A percentile compares a stretch with the other conserved stretches of the same genome.
Conservation (phyloP, 1,140 invertebrate species). For the Orchestia grillus region DNA sequence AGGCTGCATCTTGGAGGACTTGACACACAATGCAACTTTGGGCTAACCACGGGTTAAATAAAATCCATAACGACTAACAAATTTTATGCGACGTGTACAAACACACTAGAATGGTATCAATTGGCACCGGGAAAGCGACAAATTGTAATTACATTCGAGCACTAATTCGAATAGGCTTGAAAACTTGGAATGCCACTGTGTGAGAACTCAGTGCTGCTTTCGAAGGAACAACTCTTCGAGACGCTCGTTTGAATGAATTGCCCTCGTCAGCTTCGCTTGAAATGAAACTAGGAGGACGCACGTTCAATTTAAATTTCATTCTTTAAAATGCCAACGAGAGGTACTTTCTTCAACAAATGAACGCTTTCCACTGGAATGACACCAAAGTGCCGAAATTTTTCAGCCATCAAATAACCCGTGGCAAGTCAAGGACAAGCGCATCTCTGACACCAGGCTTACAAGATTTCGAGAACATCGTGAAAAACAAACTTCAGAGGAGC, state of each 20-base stretch:
- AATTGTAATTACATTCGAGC: background rate
- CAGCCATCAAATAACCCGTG: background rate
- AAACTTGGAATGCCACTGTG: background rate
- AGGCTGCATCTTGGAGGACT: background rate
- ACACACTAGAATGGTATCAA: background rate
- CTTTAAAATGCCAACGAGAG: background rate
- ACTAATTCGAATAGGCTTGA: background rate
- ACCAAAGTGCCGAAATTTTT: constrained; percentile 11
- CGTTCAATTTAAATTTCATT: background rate
- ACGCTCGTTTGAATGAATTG: background rate
- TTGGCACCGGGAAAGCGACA: background rate
- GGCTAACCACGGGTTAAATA: background rate
- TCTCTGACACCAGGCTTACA: background rate
- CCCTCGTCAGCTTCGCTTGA: background rate
- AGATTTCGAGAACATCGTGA: background rate
- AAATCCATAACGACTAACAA: background rate
- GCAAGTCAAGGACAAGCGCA: constrained; percentile 7
- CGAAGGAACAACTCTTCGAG: background rate
- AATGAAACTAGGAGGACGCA: background rate
- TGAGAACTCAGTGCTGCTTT: background rate
- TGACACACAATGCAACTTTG: background rate
- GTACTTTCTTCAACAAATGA: constrained; percentile 40
- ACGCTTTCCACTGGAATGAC: background rate
- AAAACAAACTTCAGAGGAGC: background rate
- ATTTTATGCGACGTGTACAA: too few species aligned